phyloP scores from a whole-genome alignment of 2,113 vertebrate genomes.

The Actenoides lindsayi region DNA sequence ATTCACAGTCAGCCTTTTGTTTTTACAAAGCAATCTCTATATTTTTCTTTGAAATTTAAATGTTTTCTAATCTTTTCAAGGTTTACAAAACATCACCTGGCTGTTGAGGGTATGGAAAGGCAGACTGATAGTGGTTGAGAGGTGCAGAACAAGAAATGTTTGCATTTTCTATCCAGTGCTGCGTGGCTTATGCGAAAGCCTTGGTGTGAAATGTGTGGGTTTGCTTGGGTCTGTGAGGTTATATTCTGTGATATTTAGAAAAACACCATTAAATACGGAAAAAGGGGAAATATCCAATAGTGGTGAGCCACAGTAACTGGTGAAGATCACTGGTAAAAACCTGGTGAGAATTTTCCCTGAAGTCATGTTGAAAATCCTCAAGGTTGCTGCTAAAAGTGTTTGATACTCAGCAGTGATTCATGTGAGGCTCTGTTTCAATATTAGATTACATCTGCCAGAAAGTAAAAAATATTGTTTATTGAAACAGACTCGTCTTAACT shows the following conservation, averaged over 20 bases:
- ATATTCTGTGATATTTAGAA: neutral
- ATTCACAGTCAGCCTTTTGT: slow-evolving; percentile 24
- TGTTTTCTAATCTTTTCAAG: neutral
- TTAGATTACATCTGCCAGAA: neutral
- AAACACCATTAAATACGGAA: neutral
- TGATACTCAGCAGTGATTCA: neutral
- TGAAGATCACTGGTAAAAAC: neutral
- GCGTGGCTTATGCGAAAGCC: neutral
- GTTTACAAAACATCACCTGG: neutral
- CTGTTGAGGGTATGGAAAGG: neutral
- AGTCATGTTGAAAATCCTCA: neutral
- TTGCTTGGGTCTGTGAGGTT: neutral
- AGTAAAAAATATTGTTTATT: neutral
- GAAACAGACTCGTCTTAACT: neutral
- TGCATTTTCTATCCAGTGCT: neutral
- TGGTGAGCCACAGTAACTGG: neutral
- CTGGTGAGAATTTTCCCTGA: neutral
- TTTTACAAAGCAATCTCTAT: slow-evolving; percentile 10
- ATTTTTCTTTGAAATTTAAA: slow-evolving; percentile 46
- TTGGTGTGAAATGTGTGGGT: neutral
- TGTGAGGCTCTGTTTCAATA: neutral
- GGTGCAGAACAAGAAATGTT: neutral
- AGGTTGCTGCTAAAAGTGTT: neutral
- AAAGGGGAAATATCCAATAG: neutral
- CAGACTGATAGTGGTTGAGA: neutral